These are phyloP conservation scores for Chloroceryle aenea DNA, from an alignment of 2,113 vertebrate species.

Conservation along the genomic window DNA sequence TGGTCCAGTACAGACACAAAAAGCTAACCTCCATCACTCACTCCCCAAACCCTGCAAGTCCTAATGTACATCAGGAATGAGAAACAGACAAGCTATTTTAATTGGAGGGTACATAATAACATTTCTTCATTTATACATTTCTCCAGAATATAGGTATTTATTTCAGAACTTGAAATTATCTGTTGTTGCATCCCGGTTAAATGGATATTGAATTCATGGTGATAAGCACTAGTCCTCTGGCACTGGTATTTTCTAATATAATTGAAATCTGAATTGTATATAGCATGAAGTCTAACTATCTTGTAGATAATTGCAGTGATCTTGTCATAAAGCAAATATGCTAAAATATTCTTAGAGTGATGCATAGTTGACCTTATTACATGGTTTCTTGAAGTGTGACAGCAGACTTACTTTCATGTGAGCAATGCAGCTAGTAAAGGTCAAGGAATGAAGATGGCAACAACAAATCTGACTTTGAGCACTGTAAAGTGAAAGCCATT, in stretches of 20 bases:
- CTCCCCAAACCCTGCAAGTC: not conserved
- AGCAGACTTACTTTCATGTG: slow-evolving; percentile 25
- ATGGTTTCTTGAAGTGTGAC: slow-evolving; percentile 28
- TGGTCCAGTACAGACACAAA: too few relatives aligned
- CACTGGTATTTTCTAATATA: not conserved
- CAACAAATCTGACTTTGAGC: slow-evolving; percentile 38
- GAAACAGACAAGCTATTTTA: not conserved
- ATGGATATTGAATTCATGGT: not conserved
- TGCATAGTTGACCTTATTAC: slow-evolving; percentile 46
- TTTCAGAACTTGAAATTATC: not conserved
- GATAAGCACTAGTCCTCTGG: not conserved
- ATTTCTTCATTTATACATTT: not conserved
- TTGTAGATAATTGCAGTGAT: slow-evolving; percentile 29
- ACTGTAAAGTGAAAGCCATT: slow-evolving; percentile 31
- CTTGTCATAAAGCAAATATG: slow-evolving; percentile 18
- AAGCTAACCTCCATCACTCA: not conserved
- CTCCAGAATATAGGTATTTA: not conserved
- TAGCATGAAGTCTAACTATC: not conserved
- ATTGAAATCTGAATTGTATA: not conserved
- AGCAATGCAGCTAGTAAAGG: slow-evolving; percentile 12
- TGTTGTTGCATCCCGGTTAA: not conserved
- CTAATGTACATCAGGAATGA: not conserved
- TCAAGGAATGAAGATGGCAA: slow-evolving; percentile 34
- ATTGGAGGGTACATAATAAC: not conserved
- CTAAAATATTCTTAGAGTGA: not conserved